Conservation (phyloP, 2,797 vertebrate genomes). For the Macroramphosus scolopax region DNA sequence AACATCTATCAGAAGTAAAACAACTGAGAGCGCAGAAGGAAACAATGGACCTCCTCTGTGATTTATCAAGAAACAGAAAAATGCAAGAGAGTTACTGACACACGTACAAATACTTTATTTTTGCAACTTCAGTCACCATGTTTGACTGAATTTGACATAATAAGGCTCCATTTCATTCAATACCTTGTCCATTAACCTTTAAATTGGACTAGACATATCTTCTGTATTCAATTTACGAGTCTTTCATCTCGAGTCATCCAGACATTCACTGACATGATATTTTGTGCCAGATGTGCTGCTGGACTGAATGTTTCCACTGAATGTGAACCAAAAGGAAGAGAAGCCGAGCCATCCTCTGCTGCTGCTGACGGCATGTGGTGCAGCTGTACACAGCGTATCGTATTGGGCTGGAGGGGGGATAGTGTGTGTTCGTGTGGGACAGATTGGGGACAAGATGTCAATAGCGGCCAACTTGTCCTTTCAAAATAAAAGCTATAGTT, state of each 20-base stretch:
- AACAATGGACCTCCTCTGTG: no score
- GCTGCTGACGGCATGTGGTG: conserved; percentile 42
- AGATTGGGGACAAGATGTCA: conserved; percentile 39
- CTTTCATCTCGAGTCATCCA: conserved; percentile 29
- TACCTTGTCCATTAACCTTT: no score
- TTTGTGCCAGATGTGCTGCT: conserved; percentile 35
- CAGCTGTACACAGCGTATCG: background rate
- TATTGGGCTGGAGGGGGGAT: background rate
- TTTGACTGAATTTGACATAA: no score
- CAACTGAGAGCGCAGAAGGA: no score
- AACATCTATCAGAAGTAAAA: no score
- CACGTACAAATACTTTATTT: no score
- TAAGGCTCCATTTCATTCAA: no score
- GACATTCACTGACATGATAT: conserved; percentile 15
- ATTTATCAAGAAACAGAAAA: no score
- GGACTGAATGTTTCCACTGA: conserved; percentile 33
- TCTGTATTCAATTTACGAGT: no score
- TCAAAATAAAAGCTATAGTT: conserved; percentile 31
- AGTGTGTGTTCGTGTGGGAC: conserved; percentile 3
- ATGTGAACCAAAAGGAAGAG: conserved; percentile 45
- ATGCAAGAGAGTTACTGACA: no score
- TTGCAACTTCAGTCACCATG: no score
- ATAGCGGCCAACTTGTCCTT: conserved; percentile 38
- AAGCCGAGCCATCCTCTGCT: conserved; percentile 46
- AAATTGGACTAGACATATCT: no score